Percentiles rank a stretch among this genome's conserved stretches.
Conservation (phyloP, 2,888 invertebrate genomes). For the Helleia helle region DNA sequence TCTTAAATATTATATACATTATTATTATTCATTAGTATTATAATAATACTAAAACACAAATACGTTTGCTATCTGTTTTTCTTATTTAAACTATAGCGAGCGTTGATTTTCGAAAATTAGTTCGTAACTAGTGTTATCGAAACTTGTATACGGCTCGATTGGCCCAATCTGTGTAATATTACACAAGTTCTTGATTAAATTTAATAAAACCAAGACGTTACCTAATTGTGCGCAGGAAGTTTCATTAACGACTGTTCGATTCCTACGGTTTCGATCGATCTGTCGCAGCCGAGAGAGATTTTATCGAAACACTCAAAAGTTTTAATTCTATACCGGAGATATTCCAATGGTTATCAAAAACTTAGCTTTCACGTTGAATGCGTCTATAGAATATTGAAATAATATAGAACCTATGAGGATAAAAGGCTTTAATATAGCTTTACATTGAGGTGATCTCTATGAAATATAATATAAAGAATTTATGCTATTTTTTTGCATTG, state of each 20-base stretch:
- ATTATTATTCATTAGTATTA: too few species aligned
- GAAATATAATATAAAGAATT: too few species aligned
- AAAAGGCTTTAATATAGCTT: too few species aligned
- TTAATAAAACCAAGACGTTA: constrained; percentile 72
- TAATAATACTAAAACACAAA: too few species aligned
- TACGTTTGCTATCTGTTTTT: constrained; percentile 8
- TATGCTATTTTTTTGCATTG: too few species aligned
- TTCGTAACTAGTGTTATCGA: constrained; percentile 68
- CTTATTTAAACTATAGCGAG: constrained; percentile 35
- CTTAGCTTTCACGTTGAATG: too few species aligned
- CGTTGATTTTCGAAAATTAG: constrained; percentile 63
- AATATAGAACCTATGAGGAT: too few species aligned
- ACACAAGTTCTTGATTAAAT: constrained; percentile 73
- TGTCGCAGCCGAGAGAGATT: constrained; percentile 28
- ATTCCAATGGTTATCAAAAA: too few species aligned
- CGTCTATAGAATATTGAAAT: too few species aligned
- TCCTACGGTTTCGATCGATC: constrained; percentile 50
- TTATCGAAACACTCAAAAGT: constrained; percentile 29
- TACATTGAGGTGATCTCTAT: too few species aligned
- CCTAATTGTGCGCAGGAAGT: constrained; percentile 65
- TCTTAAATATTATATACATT: too few species aligned
- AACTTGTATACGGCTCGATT: constrained; percentile 68
- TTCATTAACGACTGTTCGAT: constrained; percentile 70
- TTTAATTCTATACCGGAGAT: constrained; percentile 42
- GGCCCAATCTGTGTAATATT: constrained; percentile 72